Percentiles rank a stretch among this genome's conserved stretches.
These are phyloP conservation scores for Cynoglossus semilaevis DNA, from an alignment of 2,113 vertebrate species.

Conservation along the genomic window DNA sequence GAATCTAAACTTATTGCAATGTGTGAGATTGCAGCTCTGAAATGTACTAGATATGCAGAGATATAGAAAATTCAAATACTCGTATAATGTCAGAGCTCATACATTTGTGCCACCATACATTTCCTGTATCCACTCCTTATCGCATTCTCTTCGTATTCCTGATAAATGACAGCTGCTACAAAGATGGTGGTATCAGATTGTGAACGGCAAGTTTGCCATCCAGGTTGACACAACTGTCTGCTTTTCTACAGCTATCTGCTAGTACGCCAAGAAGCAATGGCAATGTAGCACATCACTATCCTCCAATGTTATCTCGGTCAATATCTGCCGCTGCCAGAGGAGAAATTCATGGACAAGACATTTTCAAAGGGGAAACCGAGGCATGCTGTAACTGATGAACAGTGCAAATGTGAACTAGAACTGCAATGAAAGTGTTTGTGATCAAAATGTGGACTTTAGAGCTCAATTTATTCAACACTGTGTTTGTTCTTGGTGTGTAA, in stretches of 20 bases:
- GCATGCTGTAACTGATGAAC: slow-evolving; percentile 9
- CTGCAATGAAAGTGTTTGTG: background rate
- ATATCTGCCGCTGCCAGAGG: slow-evolving; percentile 54
- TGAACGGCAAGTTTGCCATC: slow-evolving; percentile 18
- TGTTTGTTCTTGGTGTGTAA: slow-evolving; percentile 6
- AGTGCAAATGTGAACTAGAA: background rate
- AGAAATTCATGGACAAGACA: slow-evolving; percentile 50
- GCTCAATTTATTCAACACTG: background rate
- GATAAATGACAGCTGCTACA: slow-evolving; percentile 31
- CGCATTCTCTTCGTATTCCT: slow-evolving; percentile 10
- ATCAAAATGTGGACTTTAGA: too few relatives aligned
- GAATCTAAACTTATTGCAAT: too few relatives aligned
- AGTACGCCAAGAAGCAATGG: slow-evolving; percentile 44
- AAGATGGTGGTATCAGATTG: slow-evolving; percentile 35
- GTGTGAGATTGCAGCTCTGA: too few relatives aligned
- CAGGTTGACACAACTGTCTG: slow-evolving; percentile 52
- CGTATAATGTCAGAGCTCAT: background rate
- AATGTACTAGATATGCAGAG: too few relatives aligned
- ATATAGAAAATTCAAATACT: too few relatives aligned
- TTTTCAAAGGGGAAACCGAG: slow-evolving; percentile 28
- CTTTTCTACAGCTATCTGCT: slow-evolving; percentile 42
- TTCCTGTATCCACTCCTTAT: slow-evolving; percentile 6
- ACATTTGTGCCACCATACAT: background rate
- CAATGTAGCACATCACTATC: slow-evolving; percentile 48
- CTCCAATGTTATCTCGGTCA: slow-evolving; percentile 50